A percentile compares a stretch with the other conserved stretches of the same genome.
These are phyloP conservation scores for Catagonus wagneri DNA, from an alignment of 2,113 vertebrate species.

Conservation along the genomic window DNA sequence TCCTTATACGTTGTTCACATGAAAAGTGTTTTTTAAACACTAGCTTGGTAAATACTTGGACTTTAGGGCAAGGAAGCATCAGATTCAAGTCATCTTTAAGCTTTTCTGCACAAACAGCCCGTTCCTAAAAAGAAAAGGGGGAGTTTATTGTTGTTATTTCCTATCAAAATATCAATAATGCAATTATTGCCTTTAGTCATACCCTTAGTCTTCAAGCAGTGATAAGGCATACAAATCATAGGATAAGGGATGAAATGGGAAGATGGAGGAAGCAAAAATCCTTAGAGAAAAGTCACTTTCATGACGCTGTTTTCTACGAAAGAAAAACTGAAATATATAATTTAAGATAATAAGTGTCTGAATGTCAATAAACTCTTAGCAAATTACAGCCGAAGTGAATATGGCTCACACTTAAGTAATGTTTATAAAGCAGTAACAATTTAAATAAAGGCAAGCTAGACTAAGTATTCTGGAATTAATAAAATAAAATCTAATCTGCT, in stretches of 20 bases:
- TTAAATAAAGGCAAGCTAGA: background rate
- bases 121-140: background rate
- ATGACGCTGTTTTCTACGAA: constrained; percentile 14
- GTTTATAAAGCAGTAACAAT: background rate
- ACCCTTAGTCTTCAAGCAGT: background rate
- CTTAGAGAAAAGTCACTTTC: constrained; percentile 3
- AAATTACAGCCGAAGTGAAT: background rate
- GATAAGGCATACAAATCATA: background rate
- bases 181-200: background rate
- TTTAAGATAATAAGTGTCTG: constrained; percentile 37
- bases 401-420: background rate
- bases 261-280: background rate
- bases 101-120: background rate
- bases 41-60: background rate
- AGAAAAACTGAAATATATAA: constrained; percentile 36
- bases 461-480: constrained; percentile 46
- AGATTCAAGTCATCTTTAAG: background rate
- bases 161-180: background rate
- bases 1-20: background rate
- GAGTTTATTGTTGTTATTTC: background rate
- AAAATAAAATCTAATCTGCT: constrained; percentile 39
- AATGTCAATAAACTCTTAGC: constrained; percentile 42
- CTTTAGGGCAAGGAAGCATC: background rate
- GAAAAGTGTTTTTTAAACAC: background rate
- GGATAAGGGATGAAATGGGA: background rate